Conservation (phyloP, 2,113 vertebrate species). For the Muscicapa adusta region DNA sequence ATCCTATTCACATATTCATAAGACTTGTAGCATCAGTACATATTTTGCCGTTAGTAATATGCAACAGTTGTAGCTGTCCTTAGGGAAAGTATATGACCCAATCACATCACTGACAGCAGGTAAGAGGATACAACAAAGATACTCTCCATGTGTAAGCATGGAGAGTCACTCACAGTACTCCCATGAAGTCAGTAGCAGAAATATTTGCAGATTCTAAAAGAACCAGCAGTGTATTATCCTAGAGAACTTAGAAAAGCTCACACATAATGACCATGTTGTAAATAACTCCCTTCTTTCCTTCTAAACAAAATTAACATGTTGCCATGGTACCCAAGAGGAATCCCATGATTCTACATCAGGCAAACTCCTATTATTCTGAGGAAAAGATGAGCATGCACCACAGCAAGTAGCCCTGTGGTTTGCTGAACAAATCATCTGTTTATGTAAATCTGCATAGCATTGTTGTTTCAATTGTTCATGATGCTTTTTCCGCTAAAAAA, state of each 20-base stretch:
- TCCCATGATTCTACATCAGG: background rate
- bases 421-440: background rate
- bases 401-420: background rate
- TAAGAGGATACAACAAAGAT: background rate
- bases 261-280: background rate
- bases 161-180: background rate
- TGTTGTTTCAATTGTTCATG: background rate
- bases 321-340: background rate
- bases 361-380: background rate
- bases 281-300: background rate
- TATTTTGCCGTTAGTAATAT: background rate
- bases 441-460: background rate
- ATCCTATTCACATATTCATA: background rate
- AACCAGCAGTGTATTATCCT: background rate
- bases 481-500: background rate
- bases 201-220: background rate
- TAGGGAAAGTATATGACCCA: background rate
- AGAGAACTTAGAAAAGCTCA: background rate
- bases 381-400: background rate
- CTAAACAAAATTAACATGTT: conserved; percentile 16
- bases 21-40: background rate
- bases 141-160: background rate
- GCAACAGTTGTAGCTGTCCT: background rate
- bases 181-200: background rate
- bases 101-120: background rate